phyloP scores from a whole-genome alignment of 2,113 vertebrate genomes.

The Serilophus lunatus region DNA sequence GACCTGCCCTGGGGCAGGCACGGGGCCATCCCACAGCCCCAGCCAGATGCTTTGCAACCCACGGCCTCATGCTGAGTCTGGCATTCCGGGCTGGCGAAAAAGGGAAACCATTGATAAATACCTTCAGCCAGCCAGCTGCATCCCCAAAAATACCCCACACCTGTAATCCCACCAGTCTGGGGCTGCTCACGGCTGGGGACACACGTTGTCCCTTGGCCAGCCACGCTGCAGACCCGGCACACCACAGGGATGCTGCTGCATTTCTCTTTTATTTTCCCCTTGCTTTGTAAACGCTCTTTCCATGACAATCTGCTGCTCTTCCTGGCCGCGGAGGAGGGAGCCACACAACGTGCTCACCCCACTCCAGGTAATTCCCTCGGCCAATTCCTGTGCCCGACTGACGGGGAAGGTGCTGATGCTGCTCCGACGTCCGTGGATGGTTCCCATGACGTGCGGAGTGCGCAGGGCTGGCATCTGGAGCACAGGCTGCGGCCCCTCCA shows the following conservation, averaged over 20 bases:
- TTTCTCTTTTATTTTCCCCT: rapidly evolving
- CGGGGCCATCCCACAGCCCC: rapidly evolving
- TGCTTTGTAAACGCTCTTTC: not conserved
- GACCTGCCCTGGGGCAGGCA: rapidly evolving
- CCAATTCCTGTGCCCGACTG: not conserved
- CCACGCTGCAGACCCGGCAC: rapidly evolving
- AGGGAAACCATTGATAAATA: rapidly evolving
- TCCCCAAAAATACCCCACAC: not conserved
- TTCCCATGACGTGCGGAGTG: rapidly evolving
- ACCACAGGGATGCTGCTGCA: rapidly evolving
- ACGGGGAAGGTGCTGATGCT: not conserved
- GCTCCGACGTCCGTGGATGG: rapidly evolving
- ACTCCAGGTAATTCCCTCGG: not conserved
- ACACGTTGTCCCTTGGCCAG: not conserved
- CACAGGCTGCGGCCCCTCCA: not conserved
- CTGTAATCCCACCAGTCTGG: rapidly evolving
- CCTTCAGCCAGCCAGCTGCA: not conserved
- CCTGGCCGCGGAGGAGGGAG: not conserved
- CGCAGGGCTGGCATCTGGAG: not conserved
- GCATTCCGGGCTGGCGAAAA: not conserved
- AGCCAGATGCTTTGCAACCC: not conserved
- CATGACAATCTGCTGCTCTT: not conserved
- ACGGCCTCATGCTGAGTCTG: rapidly evolving
- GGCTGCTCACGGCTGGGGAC: not conserved
- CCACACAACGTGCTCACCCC: rapidly evolving